phyloP scores from a whole-genome alignment of 2,888 invertebrate species.

The Gryllus longicercus region DNA sequence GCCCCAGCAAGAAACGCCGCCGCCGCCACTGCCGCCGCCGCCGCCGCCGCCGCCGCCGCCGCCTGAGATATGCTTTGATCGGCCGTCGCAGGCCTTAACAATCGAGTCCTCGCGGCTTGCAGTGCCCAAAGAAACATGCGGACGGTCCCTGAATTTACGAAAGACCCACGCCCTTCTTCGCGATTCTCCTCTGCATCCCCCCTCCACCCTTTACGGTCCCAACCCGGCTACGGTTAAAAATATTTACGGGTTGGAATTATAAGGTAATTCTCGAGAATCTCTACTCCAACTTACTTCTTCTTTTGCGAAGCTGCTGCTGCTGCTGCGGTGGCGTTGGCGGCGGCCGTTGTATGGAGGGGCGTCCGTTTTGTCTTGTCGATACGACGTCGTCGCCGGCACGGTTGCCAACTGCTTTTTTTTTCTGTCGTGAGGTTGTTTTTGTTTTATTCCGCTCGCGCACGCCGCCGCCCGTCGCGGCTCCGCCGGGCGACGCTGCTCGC shows the following conservation, averaged over 20 bases:
- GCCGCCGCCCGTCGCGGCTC: background rate
- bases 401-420: background rate
- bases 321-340: too few species aligned
- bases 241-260: background rate
- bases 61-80: constrained; percentile 2
- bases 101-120: background rate
- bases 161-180: background rate
- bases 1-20: constrained; percentile 2
- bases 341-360: background rate
- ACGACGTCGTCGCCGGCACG: background rate
- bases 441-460: background rate
- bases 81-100: background rate
- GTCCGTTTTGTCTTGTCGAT: constrained; percentile 17
- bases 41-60: background rate
- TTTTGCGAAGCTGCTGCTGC: background rate
- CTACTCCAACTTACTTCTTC: background rate
- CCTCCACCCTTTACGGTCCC: background rate
- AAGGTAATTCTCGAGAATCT: constrained; percentile 1
- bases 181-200: background rate
- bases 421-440: background rate
- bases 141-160: constrained; percentile 9
- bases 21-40: background rate
- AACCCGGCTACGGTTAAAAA: background rate
- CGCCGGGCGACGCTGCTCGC: background rate
- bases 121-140: background rate